phyloP scores from a whole-genome alignment of 2,797 vertebrate genomes.

The Parauchenoglanis punctatus region DNA sequence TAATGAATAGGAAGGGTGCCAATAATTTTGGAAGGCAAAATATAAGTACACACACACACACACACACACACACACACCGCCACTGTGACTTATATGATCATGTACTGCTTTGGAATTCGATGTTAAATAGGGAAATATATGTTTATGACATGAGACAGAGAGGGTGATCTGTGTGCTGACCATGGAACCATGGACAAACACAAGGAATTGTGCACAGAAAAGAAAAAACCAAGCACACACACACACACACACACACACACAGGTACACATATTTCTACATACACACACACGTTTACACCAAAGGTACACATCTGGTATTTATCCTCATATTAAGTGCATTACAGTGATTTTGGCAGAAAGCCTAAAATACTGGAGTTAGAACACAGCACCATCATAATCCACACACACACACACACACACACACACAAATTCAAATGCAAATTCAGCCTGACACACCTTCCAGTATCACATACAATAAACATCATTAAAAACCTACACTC shows the following conservation, averaged over 20 bases:
- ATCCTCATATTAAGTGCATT: slow-evolving; percentile 55
- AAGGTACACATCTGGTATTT: slow-evolving; percentile 41
- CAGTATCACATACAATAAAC: background rate
- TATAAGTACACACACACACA: background rate
- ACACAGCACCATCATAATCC: slow-evolving; percentile 42
- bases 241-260: slow-evolving; percentile 20
- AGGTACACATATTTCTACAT: slow-evolving; percentile 41
- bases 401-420: slow-evolving; percentile 33
- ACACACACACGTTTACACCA: slow-evolving; percentile 25
- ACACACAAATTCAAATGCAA: slow-evolving; percentile 41
- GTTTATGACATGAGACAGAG: slow-evolving; percentile 11
- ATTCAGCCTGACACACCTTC: slow-evolving; percentile 27
- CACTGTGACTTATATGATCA: background rate
- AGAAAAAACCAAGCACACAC: slow-evolving; percentile 28
- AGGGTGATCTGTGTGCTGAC: slow-evolving; percentile 12
- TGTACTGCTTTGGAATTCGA: background rate
- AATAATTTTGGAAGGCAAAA: background rate
- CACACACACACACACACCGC: background rate
- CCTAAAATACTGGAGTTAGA: slow-evolving; percentile 57
- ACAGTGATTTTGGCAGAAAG: slow-evolving; percentile 58
- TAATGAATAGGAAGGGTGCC: background rate
- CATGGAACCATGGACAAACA: slow-evolving; percentile 50
- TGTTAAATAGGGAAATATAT: background rate
- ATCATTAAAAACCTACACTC: background rate
- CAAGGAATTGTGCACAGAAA: slow-evolving; percentile 45